phyloP scores from a whole-genome alignment of 1,140 invertebrate genomes.

The Drosophila truncata region DNA sequence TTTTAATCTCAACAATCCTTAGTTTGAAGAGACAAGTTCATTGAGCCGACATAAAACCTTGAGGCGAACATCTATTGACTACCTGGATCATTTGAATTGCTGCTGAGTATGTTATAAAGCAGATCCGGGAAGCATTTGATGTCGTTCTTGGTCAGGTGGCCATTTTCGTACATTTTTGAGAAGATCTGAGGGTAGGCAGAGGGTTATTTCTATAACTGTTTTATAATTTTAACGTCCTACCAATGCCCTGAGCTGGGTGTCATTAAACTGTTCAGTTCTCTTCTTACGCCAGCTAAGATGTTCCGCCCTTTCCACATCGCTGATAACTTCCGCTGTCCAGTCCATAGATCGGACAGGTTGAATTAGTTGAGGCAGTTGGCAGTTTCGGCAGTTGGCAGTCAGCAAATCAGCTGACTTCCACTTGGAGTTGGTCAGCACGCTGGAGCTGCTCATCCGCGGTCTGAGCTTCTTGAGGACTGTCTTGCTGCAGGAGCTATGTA shows the following conservation, averaged over 20 bases:
- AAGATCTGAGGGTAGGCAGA: conserved; percentile 51
- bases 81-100: neutral
- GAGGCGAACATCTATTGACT: neutral
- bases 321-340: conserved; percentile 50
- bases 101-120: conserved; percentile 40
- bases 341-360: neutral
- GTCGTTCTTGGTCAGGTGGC: conserved; percentile 73
- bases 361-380: neutral
- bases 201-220: neutral
- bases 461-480: neutral
- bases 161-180: conserved; percentile 60
- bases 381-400: too few relatives aligned
- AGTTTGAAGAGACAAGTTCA: neutral
- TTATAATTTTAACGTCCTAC: neutral
- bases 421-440: neutral
- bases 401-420: too few relatives aligned
- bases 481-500: neutral
- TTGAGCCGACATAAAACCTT: neutral
- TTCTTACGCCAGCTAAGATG: conserved; percentile 50
- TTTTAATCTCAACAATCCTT: conserved; percentile 4
- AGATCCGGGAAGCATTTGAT: conserved; percentile 72
- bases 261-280: conserved; percentile 42
- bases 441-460: neutral
- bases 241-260: conserved; percentile 35
- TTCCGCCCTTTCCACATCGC: conserved; percentile 5